Percentiles rank a stretch among this genome's conserved stretches.
Conservation (phyloP, 1,140 invertebrate genomes). For the Bombus confusus region DNA sequence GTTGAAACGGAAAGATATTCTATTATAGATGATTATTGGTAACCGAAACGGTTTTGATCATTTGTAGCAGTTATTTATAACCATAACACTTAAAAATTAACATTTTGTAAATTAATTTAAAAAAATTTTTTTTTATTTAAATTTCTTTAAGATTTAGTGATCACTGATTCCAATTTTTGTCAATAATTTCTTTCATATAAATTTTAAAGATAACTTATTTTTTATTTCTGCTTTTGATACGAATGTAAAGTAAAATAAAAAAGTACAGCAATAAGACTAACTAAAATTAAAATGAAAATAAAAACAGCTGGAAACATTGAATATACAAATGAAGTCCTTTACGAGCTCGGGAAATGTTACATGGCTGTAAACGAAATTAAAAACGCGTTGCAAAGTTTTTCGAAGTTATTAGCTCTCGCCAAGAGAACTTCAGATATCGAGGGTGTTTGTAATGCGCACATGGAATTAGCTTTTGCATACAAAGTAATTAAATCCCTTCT, state of each 20-base stretch:
- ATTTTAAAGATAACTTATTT: too few species aligned
- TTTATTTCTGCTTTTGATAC: background rate
- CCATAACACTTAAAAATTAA: too few species aligned
- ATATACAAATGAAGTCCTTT: conserved; percentile 54
- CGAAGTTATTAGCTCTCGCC: conserved; percentile 56
- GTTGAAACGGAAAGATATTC: too few species aligned
- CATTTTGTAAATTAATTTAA: too few species aligned
- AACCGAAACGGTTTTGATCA: too few species aligned
- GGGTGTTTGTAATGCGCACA: conserved; percentile 65
- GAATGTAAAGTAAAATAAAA: background rate
- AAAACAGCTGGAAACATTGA: conserved; percentile 61
- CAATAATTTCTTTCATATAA: too few species aligned
- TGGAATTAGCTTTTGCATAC: conserved; percentile 64
- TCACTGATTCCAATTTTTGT: too few species aligned
- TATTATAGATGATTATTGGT: too few species aligned
- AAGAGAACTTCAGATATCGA: conserved; percentile 60
- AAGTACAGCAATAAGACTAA: too few species aligned
- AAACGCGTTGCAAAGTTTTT: conserved; percentile 60
- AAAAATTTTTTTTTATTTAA: too few species aligned
- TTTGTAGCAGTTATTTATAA: too few species aligned
- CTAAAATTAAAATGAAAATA: background rate
- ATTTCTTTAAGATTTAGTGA: too few species aligned
- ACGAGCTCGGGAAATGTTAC: conserved; percentile 66
- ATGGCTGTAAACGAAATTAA: conserved; percentile 37
- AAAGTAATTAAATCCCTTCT: conserved; percentile 58